Percentiles rank a stretch among this genome's conserved stretches.
Conservation (phyloP, 2,888 invertebrate species). For the Cloeon dipterum region DNA sequence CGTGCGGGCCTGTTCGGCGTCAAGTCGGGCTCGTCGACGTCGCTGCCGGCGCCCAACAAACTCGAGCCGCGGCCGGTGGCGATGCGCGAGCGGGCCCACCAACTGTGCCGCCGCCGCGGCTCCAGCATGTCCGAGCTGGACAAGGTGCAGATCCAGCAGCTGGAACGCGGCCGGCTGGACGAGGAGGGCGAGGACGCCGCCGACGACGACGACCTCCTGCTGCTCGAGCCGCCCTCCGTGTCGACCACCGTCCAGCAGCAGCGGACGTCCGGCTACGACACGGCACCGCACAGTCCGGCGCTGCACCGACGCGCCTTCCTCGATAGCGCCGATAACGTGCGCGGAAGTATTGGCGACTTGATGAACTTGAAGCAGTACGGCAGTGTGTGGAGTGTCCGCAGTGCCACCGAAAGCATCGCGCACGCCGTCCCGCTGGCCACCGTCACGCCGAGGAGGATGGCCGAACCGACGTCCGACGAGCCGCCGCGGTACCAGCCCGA, state of each 20-base stretch:
- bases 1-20: constrained; percentile 30
- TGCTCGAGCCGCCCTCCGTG: background rate
- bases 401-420: constrained; percentile 37
- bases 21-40: constrained; percentile 14
- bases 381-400: constrained; percentile 42
- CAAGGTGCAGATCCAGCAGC: constrained; percentile 22
- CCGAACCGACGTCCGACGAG: no score
- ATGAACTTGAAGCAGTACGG: constrained; percentile 54
- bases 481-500: no score
- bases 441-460: constrained; percentile 18
- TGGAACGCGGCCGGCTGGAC: background rate
- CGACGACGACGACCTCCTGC: background rate
- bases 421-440: constrained; percentile 49
- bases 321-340: constrained; percentile 11
- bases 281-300: constrained; percentile 28
- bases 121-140: constrained; percentile 52
- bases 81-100: no score
- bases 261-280: constrained; percentile 16
- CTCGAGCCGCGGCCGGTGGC: no score
- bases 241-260: constrained; percentile 1
- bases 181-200: background rate
- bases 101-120: constrained; percentile 31
- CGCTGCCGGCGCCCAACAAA: constrained; percentile 1
- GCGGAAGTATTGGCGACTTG: constrained; percentile 49
- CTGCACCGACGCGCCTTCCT: background rate